Conservation (phyloP, 2,888 invertebrate genomes). For the Drosophila demipolita region DNA sequence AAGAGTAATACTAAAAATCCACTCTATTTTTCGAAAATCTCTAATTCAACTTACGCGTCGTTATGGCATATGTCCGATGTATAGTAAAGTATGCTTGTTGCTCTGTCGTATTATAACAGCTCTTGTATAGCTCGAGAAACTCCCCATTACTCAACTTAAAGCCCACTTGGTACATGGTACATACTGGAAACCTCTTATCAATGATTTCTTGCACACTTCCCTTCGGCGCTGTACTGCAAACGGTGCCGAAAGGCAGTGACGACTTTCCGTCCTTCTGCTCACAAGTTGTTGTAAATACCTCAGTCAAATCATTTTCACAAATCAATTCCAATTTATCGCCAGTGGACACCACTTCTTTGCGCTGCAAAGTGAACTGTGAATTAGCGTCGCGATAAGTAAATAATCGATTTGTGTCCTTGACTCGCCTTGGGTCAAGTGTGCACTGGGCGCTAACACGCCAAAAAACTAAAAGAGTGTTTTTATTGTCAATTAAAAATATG, state of each 20-base stretch:
- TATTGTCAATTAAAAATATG: constrained; percentile 8
- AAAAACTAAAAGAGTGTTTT: constrained; percentile 19
- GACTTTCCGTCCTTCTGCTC: constrained; percentile 1
- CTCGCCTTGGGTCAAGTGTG: constrained; percentile 5
- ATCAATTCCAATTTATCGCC: background rate
- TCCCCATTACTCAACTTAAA: constrained; percentile 11
- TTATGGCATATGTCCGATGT: constrained; percentile 28
- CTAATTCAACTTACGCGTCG: constrained; percentile 31
- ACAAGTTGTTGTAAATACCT: constrained; percentile 30
- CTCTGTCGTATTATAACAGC: constrained; percentile 35
- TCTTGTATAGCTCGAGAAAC: constrained; percentile 63
- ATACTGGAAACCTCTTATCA: constrained; percentile 28
- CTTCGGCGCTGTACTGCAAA: constrained; percentile 9
- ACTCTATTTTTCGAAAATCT: background rate
- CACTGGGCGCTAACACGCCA: constrained; percentile 35
- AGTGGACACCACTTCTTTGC: constrained; percentile 22
- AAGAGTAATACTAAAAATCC: background rate
- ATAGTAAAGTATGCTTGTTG: constrained; percentile 35
- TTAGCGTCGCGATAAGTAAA: constrained; percentile 20
- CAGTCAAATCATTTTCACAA: constrained; percentile 28
- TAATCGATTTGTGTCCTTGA: constrained; percentile 39
- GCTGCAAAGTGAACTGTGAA: constrained; percentile 10
- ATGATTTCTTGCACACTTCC: background rate
- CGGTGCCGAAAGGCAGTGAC: constrained; percentile 7
- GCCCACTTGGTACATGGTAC: constrained; percentile 44